Conservation (phyloP, 1,140 invertebrate genomes). For the Fragariocoptes setiger region DNA sequence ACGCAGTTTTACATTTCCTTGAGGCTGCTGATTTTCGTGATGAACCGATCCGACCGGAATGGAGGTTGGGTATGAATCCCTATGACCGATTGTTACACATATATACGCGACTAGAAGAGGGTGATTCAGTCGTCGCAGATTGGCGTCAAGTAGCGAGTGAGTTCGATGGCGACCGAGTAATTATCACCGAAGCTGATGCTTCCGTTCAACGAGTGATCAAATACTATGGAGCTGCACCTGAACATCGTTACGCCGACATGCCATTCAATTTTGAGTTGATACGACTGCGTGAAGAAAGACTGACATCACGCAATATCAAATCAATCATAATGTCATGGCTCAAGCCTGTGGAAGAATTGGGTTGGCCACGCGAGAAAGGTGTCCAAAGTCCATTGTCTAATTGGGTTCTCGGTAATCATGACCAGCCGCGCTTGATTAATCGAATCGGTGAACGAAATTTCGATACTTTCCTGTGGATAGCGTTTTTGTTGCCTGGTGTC, state of each 20-base stretch:
- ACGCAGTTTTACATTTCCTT: neutral
- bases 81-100: neutral
- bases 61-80: neutral
- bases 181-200: neutral
- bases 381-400: neutral
- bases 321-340: neutral
- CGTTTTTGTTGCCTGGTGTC: neutral
- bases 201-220: neutral
- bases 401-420: neutral
- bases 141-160: neutral
- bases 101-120: neutral
- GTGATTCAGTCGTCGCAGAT: neutral
- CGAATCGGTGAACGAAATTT: neutral
- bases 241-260: neutral
- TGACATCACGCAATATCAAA: neutral
- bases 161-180: neutral
- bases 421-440: neutral
- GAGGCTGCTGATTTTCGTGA: neutral
- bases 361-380: neutral
- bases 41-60: neutral
- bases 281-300: neutral
- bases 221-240: neutral
- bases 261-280: neutral
- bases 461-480: neutral
- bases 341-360: neutral